These are phyloP conservation scores for Syrrhaptes paradoxus DNA, from an alignment of 2,113 vertebrate species.

Conservation along the genomic window DNA sequence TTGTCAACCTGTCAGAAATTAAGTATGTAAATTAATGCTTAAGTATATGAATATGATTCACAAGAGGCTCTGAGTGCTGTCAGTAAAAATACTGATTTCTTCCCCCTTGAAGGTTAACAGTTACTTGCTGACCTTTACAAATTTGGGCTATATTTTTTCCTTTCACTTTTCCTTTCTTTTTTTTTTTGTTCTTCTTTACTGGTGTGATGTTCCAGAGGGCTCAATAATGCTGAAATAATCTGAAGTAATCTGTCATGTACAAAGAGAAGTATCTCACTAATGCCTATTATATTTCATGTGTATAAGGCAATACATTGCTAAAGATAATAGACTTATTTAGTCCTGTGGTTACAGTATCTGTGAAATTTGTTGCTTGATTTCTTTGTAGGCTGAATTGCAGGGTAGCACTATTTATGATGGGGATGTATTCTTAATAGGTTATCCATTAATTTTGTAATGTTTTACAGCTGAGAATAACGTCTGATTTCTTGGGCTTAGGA, in stretches of 20 bases:
- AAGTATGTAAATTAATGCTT: constrained; percentile 84
- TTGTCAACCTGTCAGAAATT: constrained; percentile 82
- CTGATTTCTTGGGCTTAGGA: constrained; percentile 22
- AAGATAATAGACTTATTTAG: constrained; percentile 39
- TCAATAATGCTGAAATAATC: constrained; percentile 31
- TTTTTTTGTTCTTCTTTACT: not conserved
- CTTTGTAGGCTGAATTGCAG: not conserved
- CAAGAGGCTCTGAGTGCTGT: constrained; percentile 59
- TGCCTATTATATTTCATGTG: constrained; percentile 54
- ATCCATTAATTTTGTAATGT: constrained; percentile 63
- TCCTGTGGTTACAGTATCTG: not conserved
- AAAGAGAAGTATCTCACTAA: constrained; percentile 41
- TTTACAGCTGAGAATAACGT: constrained; percentile 58
- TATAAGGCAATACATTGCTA: constrained; percentile 35
- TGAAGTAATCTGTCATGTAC: constrained; percentile 4
- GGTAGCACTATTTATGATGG: not conserved
- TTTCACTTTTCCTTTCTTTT: not conserved
- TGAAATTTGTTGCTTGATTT: constrained; percentile 40
- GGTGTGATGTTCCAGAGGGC: not conserved
- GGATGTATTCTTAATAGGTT: constrained; percentile 41
- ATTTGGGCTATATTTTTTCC: not conserved
- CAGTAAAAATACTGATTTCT: constrained; percentile 44
- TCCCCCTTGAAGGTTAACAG: constrained; percentile 71
- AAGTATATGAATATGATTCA: constrained; percentile 76
- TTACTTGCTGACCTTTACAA: constrained; percentile 68